Base-by-base conservation (phyloP, 2,888 invertebrate genomes). In the Mayetiola destructor region DNA sequence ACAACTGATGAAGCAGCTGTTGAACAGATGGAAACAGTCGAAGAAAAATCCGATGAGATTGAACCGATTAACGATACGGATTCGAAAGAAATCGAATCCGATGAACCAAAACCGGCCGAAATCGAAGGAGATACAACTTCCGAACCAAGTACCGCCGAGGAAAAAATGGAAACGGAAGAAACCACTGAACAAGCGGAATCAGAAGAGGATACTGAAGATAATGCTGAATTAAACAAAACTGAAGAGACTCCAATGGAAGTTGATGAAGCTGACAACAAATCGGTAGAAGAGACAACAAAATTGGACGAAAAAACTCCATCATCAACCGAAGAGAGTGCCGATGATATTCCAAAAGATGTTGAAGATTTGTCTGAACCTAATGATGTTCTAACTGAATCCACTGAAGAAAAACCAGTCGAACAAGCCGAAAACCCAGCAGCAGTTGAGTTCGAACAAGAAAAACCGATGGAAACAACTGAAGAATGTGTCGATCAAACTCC, bases 41-140 rank as follows among this genome's bases (percentile, higher is more conserved):
- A 63, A 58, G 62, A 64, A 48, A 59, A 67, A 59, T 40, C 27
- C 10, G 56, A 57, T 30, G 64, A 66, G 59, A 61, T 61, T 30
- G 61, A 64, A 12, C 59, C 62, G 5, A 64, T 66, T 58, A 58
- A 60, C 12, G 60, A 63, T 16, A 63, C 63, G 35, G 48, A 59
- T 64, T 48, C 16, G 60, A 61, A 55, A 54, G 56, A 62, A 57
- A 59, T 61, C 30, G 58, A 61, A 35, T 62, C 63, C 61, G 62
- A 61, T 16, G 54, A 58, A n/a, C 27, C 48, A 14, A 48, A 48
- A 27, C 27, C 48, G 57, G 55, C 62, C 59, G 56, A 64, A 63
- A 61, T 59, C 59, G 61, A 62, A 62, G 56, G 40, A 21, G n/a
- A n/a, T n/a, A n/a, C n/a, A n/a, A n/a, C n/a, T n/a, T n/a, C 20